Base-by-base conservation (phyloP, 2,797 vertebrate genomes). In the Spea hammondii region DNA sequence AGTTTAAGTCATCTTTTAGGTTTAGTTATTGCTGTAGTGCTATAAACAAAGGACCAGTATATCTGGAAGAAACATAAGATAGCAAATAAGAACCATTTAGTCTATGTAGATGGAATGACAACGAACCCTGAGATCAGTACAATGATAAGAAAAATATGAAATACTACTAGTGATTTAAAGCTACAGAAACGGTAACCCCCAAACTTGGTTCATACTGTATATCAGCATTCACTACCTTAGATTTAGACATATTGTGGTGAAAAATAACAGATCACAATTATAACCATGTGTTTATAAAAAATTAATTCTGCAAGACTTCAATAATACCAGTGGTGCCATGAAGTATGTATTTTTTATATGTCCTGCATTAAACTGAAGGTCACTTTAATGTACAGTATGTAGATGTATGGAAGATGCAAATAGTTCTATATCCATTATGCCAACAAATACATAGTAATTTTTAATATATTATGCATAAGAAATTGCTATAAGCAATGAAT, bases 321-420 rank as follows among this genome's bases (percentile, higher is more conserved):
- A 6, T 54, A 50, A 47, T 50, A 60, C 64, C 64, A 55, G 59
- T 65, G 44, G 17, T 57, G 51, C 12, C 50, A 45, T 14, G 32
- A 64, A 54, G 3, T 74, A 66, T 67, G 48, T 64, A 75, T 67
- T 55, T 75, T 75, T 75, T 45, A 75, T 75, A 46, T 67, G 49
- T 74, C 54, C 53, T 55, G 73, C 64, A 55, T 67, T 55, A 46
- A 67, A 53, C n/a, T 17, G 65, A 55, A 64, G 50, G 45, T 51
- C 64, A 66, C 62, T 74, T 65, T 74, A 54, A 54, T 65, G 65
- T 2, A 32, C 32, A 32, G 32, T 54, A 51, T 74, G 59, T 17
- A 62, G 2, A 62, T 62, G 32, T 62, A 32, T 62, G 59, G 14
- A 62, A 12, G 10, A 17, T 12, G 59, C 4, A 62, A 32, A 14